phyloP scores from a whole-genome alignment of 2,888 invertebrate genomes.

The Eilema depressum region DNA sequence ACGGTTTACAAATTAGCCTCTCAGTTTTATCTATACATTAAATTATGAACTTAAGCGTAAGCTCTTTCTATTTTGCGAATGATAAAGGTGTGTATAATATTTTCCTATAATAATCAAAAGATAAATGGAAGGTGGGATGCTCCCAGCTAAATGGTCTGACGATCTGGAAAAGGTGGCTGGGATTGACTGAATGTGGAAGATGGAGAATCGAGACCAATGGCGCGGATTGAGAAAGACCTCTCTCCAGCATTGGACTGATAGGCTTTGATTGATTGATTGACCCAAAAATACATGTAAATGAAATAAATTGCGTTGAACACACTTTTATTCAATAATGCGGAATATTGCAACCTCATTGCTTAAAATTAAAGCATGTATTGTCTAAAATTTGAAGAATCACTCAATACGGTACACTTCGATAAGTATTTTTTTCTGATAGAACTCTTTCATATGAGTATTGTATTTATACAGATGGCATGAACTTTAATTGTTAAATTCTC shows the following conservation, averaged over 20 bases:
- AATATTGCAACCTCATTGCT: background rate
- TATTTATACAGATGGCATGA: background rate
- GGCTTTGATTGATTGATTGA: too few species aligned
- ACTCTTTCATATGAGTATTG: background rate
- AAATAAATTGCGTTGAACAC: background rate
- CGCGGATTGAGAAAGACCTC: too few species aligned
- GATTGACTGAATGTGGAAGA: too few species aligned
- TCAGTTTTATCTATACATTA: constrained; percentile 70
- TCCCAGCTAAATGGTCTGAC: too few species aligned
- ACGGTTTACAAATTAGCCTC: constrained; percentile 72
- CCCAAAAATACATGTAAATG: background rate
- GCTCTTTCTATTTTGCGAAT: constrained; percentile 24
- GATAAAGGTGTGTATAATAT: background rate
- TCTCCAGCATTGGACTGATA: too few species aligned
- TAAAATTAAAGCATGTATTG: background rate
- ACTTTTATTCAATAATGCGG: background rate
- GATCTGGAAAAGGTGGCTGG: too few species aligned
- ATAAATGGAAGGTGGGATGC: too few species aligned
- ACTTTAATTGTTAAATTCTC: background rate
- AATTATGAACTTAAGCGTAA: constrained; percentile 69
- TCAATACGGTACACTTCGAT: background rate
- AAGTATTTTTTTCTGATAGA: background rate
- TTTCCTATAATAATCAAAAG: background rate
- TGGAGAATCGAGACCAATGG: too few species aligned
- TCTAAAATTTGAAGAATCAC: background rate